Conservation (phyloP, 2,797 vertebrate species). For the Oophaga sylvatica region DNA sequence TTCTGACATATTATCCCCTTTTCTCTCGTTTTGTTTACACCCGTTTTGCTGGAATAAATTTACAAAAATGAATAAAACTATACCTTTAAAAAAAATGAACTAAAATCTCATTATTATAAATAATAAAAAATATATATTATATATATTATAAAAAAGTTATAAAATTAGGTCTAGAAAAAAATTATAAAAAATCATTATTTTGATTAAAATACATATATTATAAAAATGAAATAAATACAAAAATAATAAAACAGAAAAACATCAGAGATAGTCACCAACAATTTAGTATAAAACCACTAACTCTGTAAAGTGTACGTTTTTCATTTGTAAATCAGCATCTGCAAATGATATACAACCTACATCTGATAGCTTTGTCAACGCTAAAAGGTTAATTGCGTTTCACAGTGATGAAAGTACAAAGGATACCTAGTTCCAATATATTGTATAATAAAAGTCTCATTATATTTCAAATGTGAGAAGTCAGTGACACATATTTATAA, state of each 20-base stretch:
- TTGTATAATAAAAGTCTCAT: conserved; percentile 46
- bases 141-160: too few relatives aligned
- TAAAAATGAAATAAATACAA: not conserved
- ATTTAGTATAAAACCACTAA: not conserved
- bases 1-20: too few relatives aligned
- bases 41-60: too few relatives aligned
- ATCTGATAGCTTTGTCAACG: conserved; percentile 38
- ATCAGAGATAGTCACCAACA: not conserved
- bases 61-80: too few relatives aligned
- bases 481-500: conserved; percentile 34
- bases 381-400: conserved; percentile 49
- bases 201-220: not conserved
- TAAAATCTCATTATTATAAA: too few relatives aligned
- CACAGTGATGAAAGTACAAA: conserved; percentile 3
- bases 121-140: too few relatives aligned
- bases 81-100: too few relatives aligned
- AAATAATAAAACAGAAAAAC: not conserved
- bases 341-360: conserved; percentile 28
- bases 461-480: conserved; percentile 39
- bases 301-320: conserved; percentile 4
- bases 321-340: conserved; percentile 17
- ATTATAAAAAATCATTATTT: not conserved
- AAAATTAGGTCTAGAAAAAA: too few relatives aligned
- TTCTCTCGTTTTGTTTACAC: too few relatives aligned
- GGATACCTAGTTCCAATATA: conserved; percentile 18